phyloP scores from a whole-genome alignment of 2,113 vertebrate genomes.

The Oncorhynchus gorbuscha region DNA sequence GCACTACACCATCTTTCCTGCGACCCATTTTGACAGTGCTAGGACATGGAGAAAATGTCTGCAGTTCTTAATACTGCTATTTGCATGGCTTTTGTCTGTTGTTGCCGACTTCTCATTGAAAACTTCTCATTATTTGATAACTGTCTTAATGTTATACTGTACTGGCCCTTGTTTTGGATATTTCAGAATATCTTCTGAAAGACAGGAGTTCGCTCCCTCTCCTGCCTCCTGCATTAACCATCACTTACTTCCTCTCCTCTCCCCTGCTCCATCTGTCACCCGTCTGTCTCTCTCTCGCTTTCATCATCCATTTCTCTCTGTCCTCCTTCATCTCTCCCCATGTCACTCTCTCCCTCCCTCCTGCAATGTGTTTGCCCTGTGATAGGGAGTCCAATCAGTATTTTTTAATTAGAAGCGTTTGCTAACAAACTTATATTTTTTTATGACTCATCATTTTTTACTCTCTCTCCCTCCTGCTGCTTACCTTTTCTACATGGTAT shows the following conservation, averaged over 20 bases:
- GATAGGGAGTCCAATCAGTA: slow-evolving; percentile 58
- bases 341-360: slow-evolving; percentile 13
- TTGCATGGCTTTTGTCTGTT: too few relatives aligned
- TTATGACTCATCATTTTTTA: background rate
- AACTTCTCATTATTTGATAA: too few relatives aligned
- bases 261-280: background rate
- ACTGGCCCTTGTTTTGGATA: too few relatives aligned
- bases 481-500: slow-evolving; percentile 1
- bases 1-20: too few relatives aligned
- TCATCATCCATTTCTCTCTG: slow-evolving; percentile 12
- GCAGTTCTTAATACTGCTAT: too few relatives aligned
- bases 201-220: background rate
- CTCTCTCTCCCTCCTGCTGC: background rate
- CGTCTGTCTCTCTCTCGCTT: slow-evolving; percentile 19
- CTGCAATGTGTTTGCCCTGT: slow-evolving; percentile 56
- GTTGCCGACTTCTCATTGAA: too few relatives aligned
- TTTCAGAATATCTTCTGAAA: too few relatives aligned
- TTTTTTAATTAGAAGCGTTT: slow-evolving; percentile 61
- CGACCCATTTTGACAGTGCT: too few relatives aligned
- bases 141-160: too few relatives aligned
- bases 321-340: slow-evolving; percentile 20
- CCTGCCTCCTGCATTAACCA: slow-evolving; percentile 14
- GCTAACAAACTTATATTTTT: slow-evolving; percentile 39
- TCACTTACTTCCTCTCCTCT: slow-evolving; percentile 1
- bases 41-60: too few relatives aligned